These are phyloP conservation scores for Crambe crambe DNA, from an alignment of 37 sponge, comb jelly and placozoan species.

Conservation along the genomic window DNA sequence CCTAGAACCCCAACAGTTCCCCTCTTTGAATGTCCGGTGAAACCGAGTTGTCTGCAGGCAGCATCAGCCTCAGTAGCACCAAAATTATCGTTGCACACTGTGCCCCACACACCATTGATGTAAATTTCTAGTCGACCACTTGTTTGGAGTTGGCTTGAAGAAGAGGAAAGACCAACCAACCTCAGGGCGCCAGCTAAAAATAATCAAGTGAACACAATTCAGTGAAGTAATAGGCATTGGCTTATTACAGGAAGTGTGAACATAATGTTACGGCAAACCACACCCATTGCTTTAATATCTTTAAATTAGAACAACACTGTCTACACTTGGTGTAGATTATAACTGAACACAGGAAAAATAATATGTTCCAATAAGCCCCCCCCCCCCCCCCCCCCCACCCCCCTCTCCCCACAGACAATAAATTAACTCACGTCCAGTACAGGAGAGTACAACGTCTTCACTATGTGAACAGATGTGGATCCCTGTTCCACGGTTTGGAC, in stretches of 20 bases:
- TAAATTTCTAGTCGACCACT: neutral
- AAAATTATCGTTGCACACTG: neutral
- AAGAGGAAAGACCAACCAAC: neutral
- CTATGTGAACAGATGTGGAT: neutral
- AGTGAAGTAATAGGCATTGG: neutral
- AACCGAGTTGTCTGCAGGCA: neutral
- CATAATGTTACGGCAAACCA: no score
- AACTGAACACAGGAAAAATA: no score
- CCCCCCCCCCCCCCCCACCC: neutral
- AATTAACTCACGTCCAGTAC: neutral
- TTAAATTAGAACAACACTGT: no score
- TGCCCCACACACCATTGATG: neutral
- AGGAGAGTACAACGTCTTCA: neutral
- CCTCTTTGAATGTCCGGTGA: neutral
- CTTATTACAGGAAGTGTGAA: neutral
- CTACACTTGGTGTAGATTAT: no score
- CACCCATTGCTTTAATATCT: no score
- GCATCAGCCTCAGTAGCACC: neutral
- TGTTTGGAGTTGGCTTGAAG: neutral
- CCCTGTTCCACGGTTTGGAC: neutral
- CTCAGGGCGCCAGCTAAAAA: neutral
- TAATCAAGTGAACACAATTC: no score
- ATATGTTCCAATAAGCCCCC: neutral
- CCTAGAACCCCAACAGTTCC: neutral
- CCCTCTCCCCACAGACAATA: neutral